Percentiles rank a stretch among this genome's conserved stretches.
phyloP scores from a whole-genome alignment of 2,113 vertebrate species.

The Pomatorhinus ruficollis region DNA sequence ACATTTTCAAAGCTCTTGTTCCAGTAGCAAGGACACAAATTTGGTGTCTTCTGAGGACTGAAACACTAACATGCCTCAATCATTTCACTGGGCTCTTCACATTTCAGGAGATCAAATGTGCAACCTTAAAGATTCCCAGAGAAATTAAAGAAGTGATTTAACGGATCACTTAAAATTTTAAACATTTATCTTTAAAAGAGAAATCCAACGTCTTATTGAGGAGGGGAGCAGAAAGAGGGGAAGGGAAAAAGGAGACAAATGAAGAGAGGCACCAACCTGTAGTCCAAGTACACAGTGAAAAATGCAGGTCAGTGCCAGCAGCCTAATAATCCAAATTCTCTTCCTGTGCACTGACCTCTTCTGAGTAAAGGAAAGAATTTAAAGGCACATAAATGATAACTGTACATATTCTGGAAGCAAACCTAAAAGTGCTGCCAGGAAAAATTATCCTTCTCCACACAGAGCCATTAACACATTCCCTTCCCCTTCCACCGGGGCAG shows the following conservation, averaged over 20 bases:
- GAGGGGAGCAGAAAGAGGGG: background rate
- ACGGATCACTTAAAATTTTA: background rate
- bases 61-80: background rate
- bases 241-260: background rate
- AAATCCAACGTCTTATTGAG: background rate
- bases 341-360: background rate
- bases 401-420: background rate
- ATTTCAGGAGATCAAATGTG: background rate
- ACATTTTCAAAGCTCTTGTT: background rate
- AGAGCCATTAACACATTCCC: background rate
- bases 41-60: background rate
- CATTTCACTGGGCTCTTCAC: background rate
- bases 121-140: background rate
- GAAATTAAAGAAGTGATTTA: background rate
- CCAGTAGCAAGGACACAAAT: background rate
- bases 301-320: conserved; percentile 23
- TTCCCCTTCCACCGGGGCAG: background rate
- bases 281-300: conserved; percentile 23
- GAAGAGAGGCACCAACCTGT: background rate
- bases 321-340: conserved; percentile 9
- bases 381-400: conserved; percentile 11
- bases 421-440: background rate
- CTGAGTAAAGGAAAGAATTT: conserved; percentile 42
- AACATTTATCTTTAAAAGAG: background rate
- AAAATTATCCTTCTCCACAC: background rate